Evolutionary conservation across 2,797 vertebrate genomes (phyloP).

Genomic region (Urocyon cinereoargenteus): DNA sequence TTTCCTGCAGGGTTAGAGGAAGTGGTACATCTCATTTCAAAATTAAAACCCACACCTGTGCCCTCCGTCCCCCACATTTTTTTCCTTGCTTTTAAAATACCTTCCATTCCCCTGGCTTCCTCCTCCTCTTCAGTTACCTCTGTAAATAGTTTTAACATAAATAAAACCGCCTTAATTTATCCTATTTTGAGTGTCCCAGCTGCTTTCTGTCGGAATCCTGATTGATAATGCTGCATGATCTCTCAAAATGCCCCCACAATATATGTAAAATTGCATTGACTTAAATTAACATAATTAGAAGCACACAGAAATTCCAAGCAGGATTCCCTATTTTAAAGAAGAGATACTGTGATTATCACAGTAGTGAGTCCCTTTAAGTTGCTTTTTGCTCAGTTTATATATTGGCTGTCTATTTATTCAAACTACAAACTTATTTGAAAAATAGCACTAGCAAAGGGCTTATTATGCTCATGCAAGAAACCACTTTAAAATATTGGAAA

Average conservation of each 20-base stretch:
- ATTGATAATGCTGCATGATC: neutral
- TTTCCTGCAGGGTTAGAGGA: neutral
- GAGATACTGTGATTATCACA: neutral
- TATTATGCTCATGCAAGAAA: neutral
- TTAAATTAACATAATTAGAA: neutral
- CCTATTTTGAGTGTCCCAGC: neutral
- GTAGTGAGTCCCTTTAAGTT: neutral
- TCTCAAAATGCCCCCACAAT: slow-evolving; percentile 31
- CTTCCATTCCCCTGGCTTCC: neutral
- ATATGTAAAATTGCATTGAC: neutral
- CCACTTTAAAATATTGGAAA: neutral
- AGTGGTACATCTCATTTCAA: neutral
- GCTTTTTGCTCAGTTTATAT: neutral
- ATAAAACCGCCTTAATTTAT: neutral
- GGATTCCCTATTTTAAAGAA: neutral
- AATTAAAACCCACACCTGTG: neutral
- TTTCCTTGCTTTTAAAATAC: neutral
- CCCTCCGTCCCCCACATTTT: neutral
- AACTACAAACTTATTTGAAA: neutral
- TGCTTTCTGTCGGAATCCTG: neutral
- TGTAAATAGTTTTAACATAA: neutral
- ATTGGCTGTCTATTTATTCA: neutral
- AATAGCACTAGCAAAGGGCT: neutral
- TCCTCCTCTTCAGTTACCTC: neutral
- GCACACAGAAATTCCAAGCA: neutral